A percentile compares a stretch with the other conserved stretches of the same genome.
Conservation (phyloP, 2,797 vertebrate species). For the Peromyscus eremicus region DNA sequence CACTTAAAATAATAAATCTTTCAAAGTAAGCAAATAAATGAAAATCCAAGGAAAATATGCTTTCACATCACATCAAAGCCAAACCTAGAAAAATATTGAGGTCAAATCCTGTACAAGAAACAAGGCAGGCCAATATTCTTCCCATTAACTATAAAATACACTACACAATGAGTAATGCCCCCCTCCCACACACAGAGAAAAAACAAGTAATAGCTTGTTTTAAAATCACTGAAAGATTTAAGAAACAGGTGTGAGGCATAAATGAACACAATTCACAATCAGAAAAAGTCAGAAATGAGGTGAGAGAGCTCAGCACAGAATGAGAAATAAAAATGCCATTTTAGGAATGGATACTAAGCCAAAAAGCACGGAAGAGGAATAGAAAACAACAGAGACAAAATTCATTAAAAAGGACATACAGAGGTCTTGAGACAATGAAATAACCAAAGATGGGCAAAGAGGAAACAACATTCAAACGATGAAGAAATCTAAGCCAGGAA, state of each 20-base stretch:
- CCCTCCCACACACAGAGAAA: not conserved
- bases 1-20: not conserved
- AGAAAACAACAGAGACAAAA: not conserved
- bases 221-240: conserved; percentile 10
- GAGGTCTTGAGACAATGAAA: not conserved
- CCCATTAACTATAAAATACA: not conserved
- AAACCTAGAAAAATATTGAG: conserved; percentile 19
- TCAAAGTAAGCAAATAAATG: not conserved
- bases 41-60: conserved; percentile 29
- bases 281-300: not conserved
- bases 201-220: not conserved
- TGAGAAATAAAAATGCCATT: conserved; percentile 31
- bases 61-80: conserved; percentile 36
- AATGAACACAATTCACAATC: not conserved
- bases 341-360: not conserved
- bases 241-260: conserved; percentile 12
- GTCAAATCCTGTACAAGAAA: not conserved
- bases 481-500: not conserved
- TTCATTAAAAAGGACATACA: not conserved
- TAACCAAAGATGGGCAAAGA: not conserved
- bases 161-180: not conserved
- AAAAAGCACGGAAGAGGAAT: not conserved
- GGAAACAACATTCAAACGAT: not conserved
- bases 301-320: not conserved
- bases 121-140: not conserved